Evolutionary conservation across 2,797 vertebrate species (phyloP), one percentile per base, ranked within the genome.

Genomic region (Pseudopleuronectes americanus): DNA sequence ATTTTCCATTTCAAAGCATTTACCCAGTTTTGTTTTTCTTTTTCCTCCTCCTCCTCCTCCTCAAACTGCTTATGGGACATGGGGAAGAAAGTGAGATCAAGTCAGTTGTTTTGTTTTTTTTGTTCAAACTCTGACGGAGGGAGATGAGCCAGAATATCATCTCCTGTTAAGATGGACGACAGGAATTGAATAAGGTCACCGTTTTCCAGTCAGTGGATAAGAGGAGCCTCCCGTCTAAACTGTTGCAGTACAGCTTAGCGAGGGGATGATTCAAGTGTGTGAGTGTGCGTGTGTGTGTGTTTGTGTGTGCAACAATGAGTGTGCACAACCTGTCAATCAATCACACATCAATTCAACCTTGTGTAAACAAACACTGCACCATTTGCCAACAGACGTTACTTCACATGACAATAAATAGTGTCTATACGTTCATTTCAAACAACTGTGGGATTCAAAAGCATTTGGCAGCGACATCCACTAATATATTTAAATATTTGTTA

Each of bases 1-100:
- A 92, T 92, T 93, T 91, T 92, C 91, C 91, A 93, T 93, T 91
- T 90, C 86, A 91, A 94, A 93, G 90, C 92, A 87, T 90, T 92
- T 91, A 84, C 85, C 82, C 71, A 57, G 84, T 87, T 87, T 84
- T 81, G 79, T 89, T 88, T 87, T 84, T 63, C 59, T 69, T 59
- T 28, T 51, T 57, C 66, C 66, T 64, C 71, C 71, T 57, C 68
- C 68, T 64, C 71, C 71, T 84, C 68, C 77, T 77, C 73, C 74
- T 79, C 74, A 64, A 77, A 76, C 78, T 72, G 83, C 84, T 84
- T 66, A 61, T 64, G 81, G 84, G 84, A 87, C 84, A 81, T 53
- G 58, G 57, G 65, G 45, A 60, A 66, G 65, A 84, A 65, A 76
- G 79, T 78, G 84, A 71, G 80, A 76, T 74, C 64, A 79, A 83